phyloP scores from a whole-genome alignment of 2,113 vertebrate species.

The Pao palembangensis region DNA sequence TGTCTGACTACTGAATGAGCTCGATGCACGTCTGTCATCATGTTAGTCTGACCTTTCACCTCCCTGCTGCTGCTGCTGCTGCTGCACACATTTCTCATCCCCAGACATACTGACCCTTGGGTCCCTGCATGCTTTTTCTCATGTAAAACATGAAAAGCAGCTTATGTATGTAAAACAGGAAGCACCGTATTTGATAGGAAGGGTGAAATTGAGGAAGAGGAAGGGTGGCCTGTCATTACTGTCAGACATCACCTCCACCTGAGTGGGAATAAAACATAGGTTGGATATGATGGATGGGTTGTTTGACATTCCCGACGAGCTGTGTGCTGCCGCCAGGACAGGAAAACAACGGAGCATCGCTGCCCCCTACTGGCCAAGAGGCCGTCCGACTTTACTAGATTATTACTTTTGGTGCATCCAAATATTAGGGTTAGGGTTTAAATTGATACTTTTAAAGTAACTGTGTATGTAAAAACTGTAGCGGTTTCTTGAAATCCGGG shows the following conservation, averaged over 20 bases:
- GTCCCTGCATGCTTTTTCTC: constrained; percentile 10
- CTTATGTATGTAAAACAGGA: no score
- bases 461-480: no score
- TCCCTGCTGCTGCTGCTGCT: constrained; percentile 8
- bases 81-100: constrained; percentile 25
- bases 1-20: no score
- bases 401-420: no score
- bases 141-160: not conserved
- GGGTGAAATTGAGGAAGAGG: constrained; percentile 15
- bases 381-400: no score
- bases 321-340: no score
- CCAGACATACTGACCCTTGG: constrained; percentile 12
- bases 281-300: no score
- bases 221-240: constrained; percentile 14
- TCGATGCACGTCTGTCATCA: constrained; percentile 16
- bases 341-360: constrained; percentile 18
- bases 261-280: not conserved
- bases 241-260: constrained; percentile 2
- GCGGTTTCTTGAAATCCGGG: no score
- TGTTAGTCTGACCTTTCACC: not conserved
- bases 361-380: constrained; percentile 48
- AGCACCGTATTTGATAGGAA: constrained; percentile 31
- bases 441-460: no score
- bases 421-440: no score
- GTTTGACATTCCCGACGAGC: no score